phyloP scores from a whole-genome alignment of 2,797 vertebrate genomes.

The Knipowitschia caucasica region DNA sequence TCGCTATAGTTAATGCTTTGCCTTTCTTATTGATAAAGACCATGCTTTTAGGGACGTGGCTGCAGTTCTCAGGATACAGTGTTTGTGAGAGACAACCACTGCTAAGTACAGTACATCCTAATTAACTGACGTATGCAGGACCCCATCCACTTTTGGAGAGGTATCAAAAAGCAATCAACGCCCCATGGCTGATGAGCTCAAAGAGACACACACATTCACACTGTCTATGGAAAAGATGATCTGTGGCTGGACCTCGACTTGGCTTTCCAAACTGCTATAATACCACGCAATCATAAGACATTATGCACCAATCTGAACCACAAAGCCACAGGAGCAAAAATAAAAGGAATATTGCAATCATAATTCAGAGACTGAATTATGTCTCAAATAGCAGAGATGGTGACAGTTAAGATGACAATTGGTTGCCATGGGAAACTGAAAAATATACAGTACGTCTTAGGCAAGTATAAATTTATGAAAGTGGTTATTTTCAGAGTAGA shows the following conservation, averaged over 20 bases:
- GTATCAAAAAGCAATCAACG: constrained; percentile 86
- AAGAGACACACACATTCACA: constrained; percentile 72
- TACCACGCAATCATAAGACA: constrained; percentile 78
- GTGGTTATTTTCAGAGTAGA: constrained; percentile 54
- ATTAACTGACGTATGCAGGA: constrained; percentile 83
- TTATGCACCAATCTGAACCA: constrained; percentile 78
- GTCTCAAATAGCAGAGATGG: constrained; percentile 52
- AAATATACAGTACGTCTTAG: constrained; percentile 36
- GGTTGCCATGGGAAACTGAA: constrained; percentile 59
- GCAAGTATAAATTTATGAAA: constrained; percentile 41
- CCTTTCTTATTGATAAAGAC: constrained; percentile 51
- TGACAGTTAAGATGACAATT: constrained; percentile 54
- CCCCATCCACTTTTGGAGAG: constrained; percentile 78
- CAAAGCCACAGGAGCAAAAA: constrained; percentile 63
- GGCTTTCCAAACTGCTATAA: constrained; percentile 70
- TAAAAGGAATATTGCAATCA: constrained; percentile 65
- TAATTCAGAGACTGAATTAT: constrained; percentile 74
- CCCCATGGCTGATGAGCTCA: constrained; percentile 82
- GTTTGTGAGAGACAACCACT: constrained; percentile 63
- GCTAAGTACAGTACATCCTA: constrained; percentile 71
- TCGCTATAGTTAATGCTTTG: constrained; percentile 35
- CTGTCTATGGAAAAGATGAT: constrained; percentile 76
- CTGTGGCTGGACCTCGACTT: constrained; percentile 65
- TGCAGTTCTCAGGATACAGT: constrained; percentile 66
- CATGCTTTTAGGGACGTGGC: constrained; percentile 61